phyloP scores from a whole-genome alignment of 2,888 invertebrate species.

The Mellilla xanthometata region DNA sequence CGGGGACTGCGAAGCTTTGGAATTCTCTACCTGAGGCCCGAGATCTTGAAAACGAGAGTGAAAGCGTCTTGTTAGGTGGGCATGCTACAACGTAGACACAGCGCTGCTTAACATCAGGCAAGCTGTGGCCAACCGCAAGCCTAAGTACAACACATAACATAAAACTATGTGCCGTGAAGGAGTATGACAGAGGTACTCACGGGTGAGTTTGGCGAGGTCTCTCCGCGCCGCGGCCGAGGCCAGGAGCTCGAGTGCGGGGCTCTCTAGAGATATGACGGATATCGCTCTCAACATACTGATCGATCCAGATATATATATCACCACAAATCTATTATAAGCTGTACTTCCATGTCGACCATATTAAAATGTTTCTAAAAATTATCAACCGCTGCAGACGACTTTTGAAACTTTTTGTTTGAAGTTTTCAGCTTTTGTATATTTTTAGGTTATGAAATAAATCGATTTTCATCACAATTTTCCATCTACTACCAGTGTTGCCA shows the following conservation, averaged over 20 bases:
- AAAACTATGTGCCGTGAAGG: too few species aligned
- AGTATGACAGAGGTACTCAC: constrained; percentile 2
- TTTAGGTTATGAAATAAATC: too few species aligned
- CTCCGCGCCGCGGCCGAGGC: constrained; percentile 37
- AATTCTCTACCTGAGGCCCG: too few species aligned
- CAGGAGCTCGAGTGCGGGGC: constrained; percentile 49
- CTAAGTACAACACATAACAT: too few species aligned
- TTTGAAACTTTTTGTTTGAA: neutral
- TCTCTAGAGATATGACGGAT: constrained; percentile 52
- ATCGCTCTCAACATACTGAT: constrained; percentile 56
- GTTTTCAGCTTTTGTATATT: neutral
- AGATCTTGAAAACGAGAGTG: too few species aligned
- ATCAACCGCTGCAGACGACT: constrained; percentile 4
- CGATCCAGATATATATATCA: neutral
- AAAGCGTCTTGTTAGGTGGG: too few species aligned
- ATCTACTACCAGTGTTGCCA: too few species aligned
- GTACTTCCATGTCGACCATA: constrained; percentile 41
- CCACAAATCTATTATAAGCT: constrained; percentile 1
- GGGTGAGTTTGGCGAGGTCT: constrained; percentile 54
- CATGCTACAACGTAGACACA: too few species aligned
- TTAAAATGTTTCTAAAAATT: constrained; percentile 31
- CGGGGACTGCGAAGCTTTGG: too few species aligned
- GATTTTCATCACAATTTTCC: too few species aligned
- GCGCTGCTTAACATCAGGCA: too few species aligned
- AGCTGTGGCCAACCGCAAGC: too few species aligned